These are phyloP conservation scores for Oryctes rhinoceros DNA, from an alignment of 1,140 invertebrate species.

Conservation along the genomic window DNA sequence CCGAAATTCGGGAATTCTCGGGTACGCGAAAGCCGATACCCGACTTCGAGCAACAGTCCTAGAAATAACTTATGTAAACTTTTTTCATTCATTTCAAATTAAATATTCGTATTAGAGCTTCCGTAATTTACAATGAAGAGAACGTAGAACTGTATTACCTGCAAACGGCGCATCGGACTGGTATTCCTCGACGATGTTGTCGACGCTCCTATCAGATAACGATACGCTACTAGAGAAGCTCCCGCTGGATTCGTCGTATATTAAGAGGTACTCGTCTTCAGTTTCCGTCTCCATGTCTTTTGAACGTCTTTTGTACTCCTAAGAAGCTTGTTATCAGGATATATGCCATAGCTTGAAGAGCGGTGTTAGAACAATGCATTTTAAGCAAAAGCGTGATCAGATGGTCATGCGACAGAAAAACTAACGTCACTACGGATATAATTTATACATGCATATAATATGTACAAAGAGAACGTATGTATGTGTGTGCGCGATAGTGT, in stretches of 20 bases:
- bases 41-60: too few species aligned
- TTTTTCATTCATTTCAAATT: too few species aligned
- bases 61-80: too few species aligned
- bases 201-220: slow-evolving; percentile 78
- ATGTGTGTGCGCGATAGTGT: background rate
- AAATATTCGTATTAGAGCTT: too few species aligned
- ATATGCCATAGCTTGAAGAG: background rate
- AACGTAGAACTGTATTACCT: slow-evolving; percentile 66
- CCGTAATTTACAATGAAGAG: too few species aligned
- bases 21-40: too few species aligned
- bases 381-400: background rate
- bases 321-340: slow-evolving; percentile 8
- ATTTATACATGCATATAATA: background rate
- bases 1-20: too few species aligned
- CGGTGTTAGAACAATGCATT: background rate
- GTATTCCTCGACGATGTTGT: slow-evolving; percentile 86
- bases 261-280: slow-evolving; percentile 66
- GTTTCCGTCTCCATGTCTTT: slow-evolving; percentile 81
- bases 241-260: slow-evolving; percentile 66
- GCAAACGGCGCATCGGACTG: slow-evolving; percentile 86
- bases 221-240: slow-evolving; percentile 73
- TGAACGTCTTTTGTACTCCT: slow-evolving; percentile 83
- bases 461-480: background rate
- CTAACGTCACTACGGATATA: background rate
- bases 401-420: slow-evolving; percentile 1